Evolutionary conservation across 2,113 vertebrate genomes (phyloP).

Genomic region (Periophthalmodon schlosseri): DNA sequence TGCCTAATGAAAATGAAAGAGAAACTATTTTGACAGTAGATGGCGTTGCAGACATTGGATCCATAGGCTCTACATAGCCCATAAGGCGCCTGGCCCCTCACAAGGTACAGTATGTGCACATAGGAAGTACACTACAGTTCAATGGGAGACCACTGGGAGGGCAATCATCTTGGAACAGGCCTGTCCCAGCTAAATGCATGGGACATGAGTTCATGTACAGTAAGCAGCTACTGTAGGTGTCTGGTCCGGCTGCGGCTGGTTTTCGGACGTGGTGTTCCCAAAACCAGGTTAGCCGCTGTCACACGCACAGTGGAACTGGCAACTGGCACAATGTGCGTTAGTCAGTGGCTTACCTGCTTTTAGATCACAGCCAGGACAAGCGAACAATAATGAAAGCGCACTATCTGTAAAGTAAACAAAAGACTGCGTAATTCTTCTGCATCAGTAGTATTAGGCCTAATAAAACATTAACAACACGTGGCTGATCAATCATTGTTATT

Average conservation of each 20-base stretch:
- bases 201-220: constrained; percentile 25
- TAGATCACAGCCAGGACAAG: constrained; percentile 69
- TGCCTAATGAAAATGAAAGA: constrained; percentile 15
- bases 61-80: constrained; percentile 1
- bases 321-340: constrained; percentile 98
- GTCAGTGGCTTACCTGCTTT: constrained; percentile 99
- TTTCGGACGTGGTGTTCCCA: constrained; percentile 78
- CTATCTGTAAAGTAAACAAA: constrained; percentile 40
- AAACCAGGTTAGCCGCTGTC: constrained; percentile 99
- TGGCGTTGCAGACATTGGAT: constrained; percentile 20
- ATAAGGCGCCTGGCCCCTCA: constrained; percentile 24
- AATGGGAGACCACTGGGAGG: constrained; percentile 34
- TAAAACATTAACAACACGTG: background rate
- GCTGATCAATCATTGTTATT: background rate
- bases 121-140: constrained; percentile 50
- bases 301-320: constrained; percentile 98
- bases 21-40: constrained; percentile 40
- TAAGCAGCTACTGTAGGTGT: constrained; percentile 18
- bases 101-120: constrained; percentile 36
- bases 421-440: constrained; percentile 20
- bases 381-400: background rate
- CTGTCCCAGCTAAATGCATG: constrained; percentile 27
- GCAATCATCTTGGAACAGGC: constrained; percentile 24
- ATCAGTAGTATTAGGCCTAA: background rate
- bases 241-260: constrained; percentile 35